Percentiles rank a stretch among this genome's conserved stretches.
Conservation (phyloP, 2,888 invertebrate genomes). For the Tenthredo scrophulariae region DNA sequence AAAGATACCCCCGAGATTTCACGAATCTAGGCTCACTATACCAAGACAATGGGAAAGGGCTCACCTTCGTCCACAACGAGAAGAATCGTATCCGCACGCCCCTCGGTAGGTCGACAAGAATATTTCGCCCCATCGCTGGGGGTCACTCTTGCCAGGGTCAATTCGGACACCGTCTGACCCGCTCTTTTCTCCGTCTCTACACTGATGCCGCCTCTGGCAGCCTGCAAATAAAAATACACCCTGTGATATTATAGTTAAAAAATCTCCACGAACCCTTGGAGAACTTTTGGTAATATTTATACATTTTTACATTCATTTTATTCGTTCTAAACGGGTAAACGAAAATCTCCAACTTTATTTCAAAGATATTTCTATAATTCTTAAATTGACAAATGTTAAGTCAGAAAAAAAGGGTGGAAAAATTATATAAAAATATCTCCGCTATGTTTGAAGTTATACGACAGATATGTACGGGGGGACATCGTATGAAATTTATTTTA, state of each 20-base stretch:
- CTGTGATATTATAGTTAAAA: not conserved
- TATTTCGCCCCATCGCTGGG: slow-evolving; percentile 81
- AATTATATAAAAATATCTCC: not conserved
- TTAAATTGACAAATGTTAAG: not conserved
- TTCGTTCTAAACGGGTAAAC: not conserved
- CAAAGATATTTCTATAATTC: not conserved
- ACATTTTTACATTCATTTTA: not conserved
- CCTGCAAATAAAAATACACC: slow-evolving; percentile 69
- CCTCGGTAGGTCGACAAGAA: slow-evolving; percentile 84
- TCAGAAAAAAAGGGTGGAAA: not conserved
- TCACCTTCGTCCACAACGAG: slow-evolving; percentile 84
- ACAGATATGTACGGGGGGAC: not conserved
- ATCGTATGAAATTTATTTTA: slow-evolving; percentile 9
- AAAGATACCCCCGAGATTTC: slow-evolving; percentile 33
- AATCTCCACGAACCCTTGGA: not conserved
- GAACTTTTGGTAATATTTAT: not conserved
- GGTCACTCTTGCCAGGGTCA: slow-evolving; percentile 82
- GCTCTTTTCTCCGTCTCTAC: slow-evolving; percentile 84
- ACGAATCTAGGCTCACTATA: slow-evolving; percentile 54
- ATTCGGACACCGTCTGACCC: slow-evolving; percentile 81
- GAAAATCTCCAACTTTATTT: not conserved
- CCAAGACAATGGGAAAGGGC: slow-evolving; percentile 58
- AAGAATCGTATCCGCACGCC: slow-evolving; percentile 81
- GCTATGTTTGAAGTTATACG: not conserved
- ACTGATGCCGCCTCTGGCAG: slow-evolving; percentile 81